A percentile compares a stretch with the other conserved stretches of the same genome.
phyloP scores from a whole-genome alignment of 1,140 invertebrate genomes.

The Drosophila ficusphila region DNA sequence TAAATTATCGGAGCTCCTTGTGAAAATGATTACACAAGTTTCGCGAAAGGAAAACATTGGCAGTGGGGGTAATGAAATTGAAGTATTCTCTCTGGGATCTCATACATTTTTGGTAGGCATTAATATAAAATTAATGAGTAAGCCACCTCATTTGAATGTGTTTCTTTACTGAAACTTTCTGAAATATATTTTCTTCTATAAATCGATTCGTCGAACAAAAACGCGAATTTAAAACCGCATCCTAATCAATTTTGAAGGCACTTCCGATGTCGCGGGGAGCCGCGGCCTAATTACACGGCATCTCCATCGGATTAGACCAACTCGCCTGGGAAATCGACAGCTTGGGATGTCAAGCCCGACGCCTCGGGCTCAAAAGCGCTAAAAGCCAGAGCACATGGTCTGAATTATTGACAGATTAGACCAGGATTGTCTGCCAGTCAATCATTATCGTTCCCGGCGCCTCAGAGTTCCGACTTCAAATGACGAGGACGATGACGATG shows the following conservation, averaged over 20 bases:
- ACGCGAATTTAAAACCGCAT: slow-evolving; percentile 2
- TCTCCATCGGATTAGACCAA: slow-evolving; percentile 64
- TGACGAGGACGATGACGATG: slow-evolving; percentile 10
- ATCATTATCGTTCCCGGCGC: slow-evolving; percentile 65
- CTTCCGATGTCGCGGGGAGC: slow-evolving; percentile 8
- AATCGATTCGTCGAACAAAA: too few relatives aligned
- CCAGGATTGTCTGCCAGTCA: slow-evolving; percentile 51
- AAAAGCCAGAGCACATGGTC: slow-evolving; percentile 64
- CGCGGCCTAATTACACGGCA: slow-evolving; percentile 68
- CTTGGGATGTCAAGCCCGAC: slow-evolving; percentile 44
- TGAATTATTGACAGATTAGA: slow-evolving; percentile 78
- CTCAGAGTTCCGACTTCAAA: slow-evolving; percentile 31
- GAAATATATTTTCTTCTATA: too few relatives aligned
- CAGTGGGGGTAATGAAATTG: slow-evolving; percentile 20
- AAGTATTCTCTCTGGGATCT: slow-evolving; percentile 8
- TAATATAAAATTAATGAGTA: slow-evolving; percentile 20
- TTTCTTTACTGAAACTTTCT: too few relatives aligned
- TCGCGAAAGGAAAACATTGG: slow-evolving; percentile 28
- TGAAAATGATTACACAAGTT: slow-evolving; percentile 47
- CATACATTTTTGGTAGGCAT: background rate
- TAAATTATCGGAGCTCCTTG: slow-evolving; percentile 62
- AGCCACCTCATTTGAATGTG: too few relatives aligned
- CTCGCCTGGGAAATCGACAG: slow-evolving; percentile 77
- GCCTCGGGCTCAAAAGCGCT: slow-evolving; percentile 41
- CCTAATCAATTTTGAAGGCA: slow-evolving; percentile 31